Conservation (phyloP, 2,888 invertebrate genomes). For the Lepidocyrtoides sp. region DNA sequence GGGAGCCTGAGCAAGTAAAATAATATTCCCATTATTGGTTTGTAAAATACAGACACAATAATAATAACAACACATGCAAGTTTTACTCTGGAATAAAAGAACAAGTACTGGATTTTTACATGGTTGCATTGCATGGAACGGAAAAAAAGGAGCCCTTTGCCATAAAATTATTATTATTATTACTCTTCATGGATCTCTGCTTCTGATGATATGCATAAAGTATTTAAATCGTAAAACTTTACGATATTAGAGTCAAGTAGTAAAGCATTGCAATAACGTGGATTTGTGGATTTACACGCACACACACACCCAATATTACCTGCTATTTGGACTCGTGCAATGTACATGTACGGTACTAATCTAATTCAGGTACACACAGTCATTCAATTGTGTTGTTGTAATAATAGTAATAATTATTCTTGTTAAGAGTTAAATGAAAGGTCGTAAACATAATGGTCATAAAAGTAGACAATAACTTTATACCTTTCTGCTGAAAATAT, state of each 20-base stretch:
- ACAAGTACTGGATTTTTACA: not conserved
- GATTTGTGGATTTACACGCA: slow-evolving; percentile 38
- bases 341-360: not conserved
- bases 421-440: slow-evolving; percentile 5
- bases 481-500: too few species aligned
- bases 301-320: slow-evolving; percentile 10
- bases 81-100: not conserved
- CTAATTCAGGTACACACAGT: slow-evolving; percentile 24
- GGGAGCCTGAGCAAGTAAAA: slow-evolving; percentile 22
- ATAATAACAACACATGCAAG: not conserved
- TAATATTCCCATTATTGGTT: slow-evolving; percentile 26
- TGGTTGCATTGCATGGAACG: not conserved
- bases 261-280: slow-evolving; percentile 15
- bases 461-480: not conserved
- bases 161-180: not conserved
- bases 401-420: slow-evolving; percentile 46
- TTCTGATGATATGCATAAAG: not conserved
- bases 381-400: slow-evolving; percentile 14
- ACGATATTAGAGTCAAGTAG: not conserved
- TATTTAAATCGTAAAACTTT: slow-evolving; percentile 38
- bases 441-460: slow-evolving; percentile 42
- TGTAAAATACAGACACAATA: not conserved
- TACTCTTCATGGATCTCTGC: not conserved
- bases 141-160: slow-evolving; percentile 1
- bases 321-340: slow-evolving; percentile 11